Evolutionary conservation across 2,113 vertebrate genomes (phyloP), one percentile per base, ranked within the genome.

Genomic region (Dascyllus trimaculatus): DNA sequence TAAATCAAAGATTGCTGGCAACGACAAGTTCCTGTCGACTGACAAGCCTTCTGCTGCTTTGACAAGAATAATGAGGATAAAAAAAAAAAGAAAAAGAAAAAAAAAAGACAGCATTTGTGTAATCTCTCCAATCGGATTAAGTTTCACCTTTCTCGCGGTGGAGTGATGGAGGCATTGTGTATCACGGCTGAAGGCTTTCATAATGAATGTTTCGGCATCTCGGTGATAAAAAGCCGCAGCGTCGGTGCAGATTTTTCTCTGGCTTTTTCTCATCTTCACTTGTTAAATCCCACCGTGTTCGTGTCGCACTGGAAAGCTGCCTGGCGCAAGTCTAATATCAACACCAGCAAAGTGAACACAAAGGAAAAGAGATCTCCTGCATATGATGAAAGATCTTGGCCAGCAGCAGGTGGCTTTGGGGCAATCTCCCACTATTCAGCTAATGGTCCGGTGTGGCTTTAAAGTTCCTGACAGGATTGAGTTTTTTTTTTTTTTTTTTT

Each of bases 121-220:
- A 88, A 93, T 93, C 89, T 88, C 78, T 84, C 56, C 76, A 58
- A 84, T 91, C 71, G 63, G 82, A 92, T 93, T 91, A 88, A 29
- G 73, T 77, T 89, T 75, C 63, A 38, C 75, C 80, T 89, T 89
- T 82, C 49, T 64, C 22, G 60, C 77, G 21, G 57, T 22, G 32
- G 71, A 66, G 56, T 59, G 87, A 88, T 53, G 48, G 61, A 11
- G 1, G 75, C 24, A 26, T 82, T 75, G 71, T 62, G 67, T 60
- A 66, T 81, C 53, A 38, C 8, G 5, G 71, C 58, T 88, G 67
- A 87, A 76, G 63, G 72, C 56, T 80, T 86, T 84, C 51, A 75
- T 86, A 78, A 89, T 81, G 48, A 86, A 85, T 79, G 73, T 60
- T 69, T 87, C 66, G 32, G 45, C 63, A 49, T 78, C 65, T 65